Evolutionary conservation across 2,113 vertebrate genomes (phyloP).

Genomic region (Corydoras maculifer): DNA sequence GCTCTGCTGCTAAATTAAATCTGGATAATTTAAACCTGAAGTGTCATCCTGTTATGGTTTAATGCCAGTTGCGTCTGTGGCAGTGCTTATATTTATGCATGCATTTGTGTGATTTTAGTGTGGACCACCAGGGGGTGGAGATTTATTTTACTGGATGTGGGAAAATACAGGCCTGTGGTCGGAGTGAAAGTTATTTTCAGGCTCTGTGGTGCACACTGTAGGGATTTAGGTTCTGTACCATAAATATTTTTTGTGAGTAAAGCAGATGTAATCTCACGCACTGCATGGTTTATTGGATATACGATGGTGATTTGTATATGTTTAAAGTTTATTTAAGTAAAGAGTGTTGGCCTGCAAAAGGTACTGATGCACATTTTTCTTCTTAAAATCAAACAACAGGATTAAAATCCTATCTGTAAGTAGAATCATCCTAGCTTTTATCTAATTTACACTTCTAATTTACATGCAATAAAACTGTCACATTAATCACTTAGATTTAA

Average conservation of each 20-base stretch:
- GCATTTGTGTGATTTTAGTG: slow-evolving; percentile 11
- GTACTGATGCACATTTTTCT: not conserved
- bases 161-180: slow-evolving; percentile 12
- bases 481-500: too few species aligned
- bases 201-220: slow-evolving; percentile 2
- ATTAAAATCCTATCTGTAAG: too few species aligned
- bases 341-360: too few species aligned
- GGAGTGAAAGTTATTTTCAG: slow-evolving; percentile 17
- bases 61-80: not conserved
- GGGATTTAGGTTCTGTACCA: not conserved
- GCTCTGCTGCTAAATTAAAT: not conserved
- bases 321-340: too few species aligned
- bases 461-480: too few species aligned
- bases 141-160: slow-evolving; percentile 30
- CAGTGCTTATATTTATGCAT: not conserved
- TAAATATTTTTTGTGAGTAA: slow-evolving; percentile 2
- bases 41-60: too few species aligned
- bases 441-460: too few species aligned
- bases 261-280: not conserved
- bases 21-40: not conserved
- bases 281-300: not conserved
- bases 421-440: too few species aligned
- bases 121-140: slow-evolving; percentile 57
- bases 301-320: too few species aligned
- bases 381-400: not conserved